phyloP scores from a whole-genome alignment of 2,113 vertebrate species.

The Capricornis sumatraensis region DNA sequence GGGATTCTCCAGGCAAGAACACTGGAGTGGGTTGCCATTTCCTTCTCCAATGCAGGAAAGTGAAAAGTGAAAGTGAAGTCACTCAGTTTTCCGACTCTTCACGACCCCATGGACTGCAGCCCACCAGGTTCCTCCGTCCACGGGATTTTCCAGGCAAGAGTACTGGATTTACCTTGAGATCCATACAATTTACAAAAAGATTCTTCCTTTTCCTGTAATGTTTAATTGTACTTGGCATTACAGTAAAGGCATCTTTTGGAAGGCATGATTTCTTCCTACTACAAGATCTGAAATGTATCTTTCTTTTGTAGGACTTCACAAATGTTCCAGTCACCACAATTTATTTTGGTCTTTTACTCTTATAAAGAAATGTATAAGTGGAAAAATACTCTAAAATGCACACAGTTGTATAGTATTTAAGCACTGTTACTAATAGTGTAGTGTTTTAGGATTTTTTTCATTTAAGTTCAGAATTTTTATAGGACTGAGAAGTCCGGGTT shows the following conservation, averaged over 20 bases:
- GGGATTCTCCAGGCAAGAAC: too few relatives aligned
- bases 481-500: neutral
- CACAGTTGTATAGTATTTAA: neutral
- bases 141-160: too few relatives aligned
- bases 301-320: neutral
- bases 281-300: neutral
- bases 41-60: too few relatives aligned
- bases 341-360: neutral
- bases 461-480: neutral
- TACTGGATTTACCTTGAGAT: neutral
- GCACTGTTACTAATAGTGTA: neutral
- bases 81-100: too few relatives aligned
- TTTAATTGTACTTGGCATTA: neutral
- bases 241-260: neutral
- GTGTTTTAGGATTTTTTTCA: neutral
- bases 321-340: neutral
- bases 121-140: too few relatives aligned
- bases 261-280: neutral
- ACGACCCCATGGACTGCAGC: too few relatives aligned
- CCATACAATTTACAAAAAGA: neutral
- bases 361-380: neutral
- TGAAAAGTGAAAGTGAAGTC: too few relatives aligned
- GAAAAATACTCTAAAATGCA: neutral
- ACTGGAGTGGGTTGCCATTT: too few relatives aligned
- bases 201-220: neutral